Evolutionary conservation across 2,113 vertebrate genomes (phyloP).

Genomic region (Synodontis membranacea): DNA sequence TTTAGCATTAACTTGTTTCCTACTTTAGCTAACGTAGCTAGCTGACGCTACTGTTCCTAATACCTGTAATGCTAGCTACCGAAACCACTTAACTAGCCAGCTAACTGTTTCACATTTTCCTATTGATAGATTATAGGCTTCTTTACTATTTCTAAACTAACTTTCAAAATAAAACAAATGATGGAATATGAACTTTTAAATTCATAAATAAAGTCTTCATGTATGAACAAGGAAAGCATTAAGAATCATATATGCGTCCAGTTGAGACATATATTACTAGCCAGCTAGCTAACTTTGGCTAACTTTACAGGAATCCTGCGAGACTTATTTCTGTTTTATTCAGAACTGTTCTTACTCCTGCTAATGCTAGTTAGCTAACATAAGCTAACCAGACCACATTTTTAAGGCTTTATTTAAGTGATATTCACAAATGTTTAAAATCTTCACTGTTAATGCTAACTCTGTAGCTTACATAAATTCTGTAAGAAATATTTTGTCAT

Average conservation of each 20-base stretch:
- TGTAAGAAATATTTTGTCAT: too few species aligned
- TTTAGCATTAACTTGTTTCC: neutral
- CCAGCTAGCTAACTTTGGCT: neutral
- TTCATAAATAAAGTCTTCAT: neutral
- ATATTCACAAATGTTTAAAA: neutral
- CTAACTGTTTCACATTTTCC: neutral
- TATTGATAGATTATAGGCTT: neutral
- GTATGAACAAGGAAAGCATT: neutral
- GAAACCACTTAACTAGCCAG: neutral
- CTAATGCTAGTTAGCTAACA: neutral
- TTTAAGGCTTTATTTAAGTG: neutral
- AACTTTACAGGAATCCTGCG: neutral
- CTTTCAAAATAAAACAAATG: neutral
- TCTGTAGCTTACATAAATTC: too few species aligned
- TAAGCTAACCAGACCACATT: neutral
- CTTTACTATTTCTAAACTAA: neutral
- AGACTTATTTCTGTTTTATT: neutral
- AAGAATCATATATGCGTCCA: neutral
- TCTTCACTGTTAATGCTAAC: neutral
- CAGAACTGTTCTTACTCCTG: neutral
- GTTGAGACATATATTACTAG: neutral
- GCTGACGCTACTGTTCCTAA: neutral
- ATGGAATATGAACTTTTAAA: neutral
- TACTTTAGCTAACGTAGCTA: neutral
- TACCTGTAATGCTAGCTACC: neutral